phyloP scores from a whole-genome alignment of 53 echinoderm and acorn worm species.

The Paracentrotus lividus region DNA sequence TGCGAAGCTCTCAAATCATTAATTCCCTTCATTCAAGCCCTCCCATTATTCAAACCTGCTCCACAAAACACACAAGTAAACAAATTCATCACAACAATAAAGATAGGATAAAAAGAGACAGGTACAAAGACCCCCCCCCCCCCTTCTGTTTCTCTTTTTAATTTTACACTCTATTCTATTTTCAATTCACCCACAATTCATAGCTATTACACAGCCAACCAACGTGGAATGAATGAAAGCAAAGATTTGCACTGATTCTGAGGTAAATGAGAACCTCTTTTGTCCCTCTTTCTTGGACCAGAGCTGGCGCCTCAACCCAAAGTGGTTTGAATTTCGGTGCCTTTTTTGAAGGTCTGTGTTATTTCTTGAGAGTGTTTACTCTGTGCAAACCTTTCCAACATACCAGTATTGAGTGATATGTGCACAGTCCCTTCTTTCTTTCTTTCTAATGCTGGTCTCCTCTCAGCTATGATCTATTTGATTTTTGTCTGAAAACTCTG shows the following conservation, averaged over 20 bases:
- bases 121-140: background rate
- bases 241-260: constrained; percentile 28
- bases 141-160: background rate
- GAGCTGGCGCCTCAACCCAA: constrained; percentile 39
- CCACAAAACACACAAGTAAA: constrained; percentile 43
- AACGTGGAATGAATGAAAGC: constrained; percentile 31
- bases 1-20: constrained; percentile 32
- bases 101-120: background rate
- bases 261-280: constrained; percentile 55
- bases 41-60: background rate
- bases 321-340: constrained; percentile 63
- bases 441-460: background rate
- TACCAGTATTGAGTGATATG: constrained; percentile 53
- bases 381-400: constrained; percentile 40
- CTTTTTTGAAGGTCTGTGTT: constrained; percentile 45
- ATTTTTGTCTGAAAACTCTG: constrained; percentile 43
- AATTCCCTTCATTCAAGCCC: constrained; percentile 17
- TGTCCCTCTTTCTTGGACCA: constrained; percentile 26
- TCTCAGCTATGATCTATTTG: constrained; percentile 21
- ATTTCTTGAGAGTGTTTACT: constrained; percentile 53
- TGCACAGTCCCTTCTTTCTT: constrained; percentile 36
- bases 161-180: constrained; percentile 32
- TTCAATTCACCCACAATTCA: constrained; percentile 42
- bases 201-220: constrained; percentile 33
- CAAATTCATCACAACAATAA: constrained; percentile 35